These are phyloP conservation scores for Xerus inauris DNA, from an alignment of 2,113 vertebrate species.

Conservation along the genomic window DNA sequence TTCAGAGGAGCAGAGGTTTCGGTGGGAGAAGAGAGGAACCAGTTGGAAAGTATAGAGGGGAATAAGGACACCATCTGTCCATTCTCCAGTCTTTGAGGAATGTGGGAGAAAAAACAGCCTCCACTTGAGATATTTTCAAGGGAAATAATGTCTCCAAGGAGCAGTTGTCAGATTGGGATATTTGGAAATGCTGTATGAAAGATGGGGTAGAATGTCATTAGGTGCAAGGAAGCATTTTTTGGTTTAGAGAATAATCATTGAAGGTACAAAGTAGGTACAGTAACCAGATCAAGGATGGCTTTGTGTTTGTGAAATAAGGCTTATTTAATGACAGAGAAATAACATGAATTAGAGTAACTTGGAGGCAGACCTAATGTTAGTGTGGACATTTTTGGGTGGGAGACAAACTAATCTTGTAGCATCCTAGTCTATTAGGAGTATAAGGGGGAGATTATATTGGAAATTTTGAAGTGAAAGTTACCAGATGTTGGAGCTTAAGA, in stretches of 20 bases:
- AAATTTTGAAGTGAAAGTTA: neutral
- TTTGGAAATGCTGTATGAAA: neutral
- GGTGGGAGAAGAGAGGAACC: neutral
- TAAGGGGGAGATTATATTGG: neutral
- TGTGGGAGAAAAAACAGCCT: neutral
- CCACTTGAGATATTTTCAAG: neutral
- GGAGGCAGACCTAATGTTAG: neutral
- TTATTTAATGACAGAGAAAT: neutral
- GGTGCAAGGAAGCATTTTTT: too few relatives aligned
- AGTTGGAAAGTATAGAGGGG: neutral
- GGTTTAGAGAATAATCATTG: neutral
- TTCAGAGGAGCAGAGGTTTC: neutral
- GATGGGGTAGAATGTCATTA: neutral
- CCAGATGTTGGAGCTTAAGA: neutral
- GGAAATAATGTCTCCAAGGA: neutral
- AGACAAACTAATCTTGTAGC: neutral
- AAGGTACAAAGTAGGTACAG: neutral
- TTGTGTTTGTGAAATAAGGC: neutral
- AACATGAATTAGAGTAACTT: neutral
- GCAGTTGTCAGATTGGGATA: neutral
- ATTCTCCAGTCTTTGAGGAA: neutral
- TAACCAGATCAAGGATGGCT: neutral
- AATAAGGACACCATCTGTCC: neutral
- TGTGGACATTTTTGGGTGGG: neutral
- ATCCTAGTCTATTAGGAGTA: neutral